Evolutionary conservation across 1,140 invertebrate species (phyloP).

Genomic region (Brachionus angularis): DNA sequence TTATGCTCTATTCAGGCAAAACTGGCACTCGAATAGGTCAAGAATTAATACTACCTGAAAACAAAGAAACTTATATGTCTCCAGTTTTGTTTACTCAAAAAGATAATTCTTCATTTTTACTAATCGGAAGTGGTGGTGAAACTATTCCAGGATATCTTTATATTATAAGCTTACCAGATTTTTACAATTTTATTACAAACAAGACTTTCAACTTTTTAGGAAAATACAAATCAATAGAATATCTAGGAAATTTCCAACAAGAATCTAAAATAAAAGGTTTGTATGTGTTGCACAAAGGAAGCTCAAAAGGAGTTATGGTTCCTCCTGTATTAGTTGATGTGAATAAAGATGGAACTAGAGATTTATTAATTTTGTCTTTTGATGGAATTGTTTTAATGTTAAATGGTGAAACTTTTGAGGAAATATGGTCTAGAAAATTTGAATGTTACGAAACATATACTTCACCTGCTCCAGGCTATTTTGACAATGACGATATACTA

Average conservation of each 20-base stretch:
- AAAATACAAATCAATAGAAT: neutral
- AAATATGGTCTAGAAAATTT: constrained; percentile 47
- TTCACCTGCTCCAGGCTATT: constrained; percentile 53
- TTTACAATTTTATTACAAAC: neutral
- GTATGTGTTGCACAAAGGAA: neutral
- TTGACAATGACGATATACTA: constrained; percentile 51
- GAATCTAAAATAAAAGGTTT: neutral
- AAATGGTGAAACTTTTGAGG: constrained; percentile 49
- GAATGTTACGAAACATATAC: constrained; percentile 46
- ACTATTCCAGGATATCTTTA: constrained; percentile 49
- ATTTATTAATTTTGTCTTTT: constrained; percentile 51
- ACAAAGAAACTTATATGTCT: constrained; percentile 53
- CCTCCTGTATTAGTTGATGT: constrained; percentile 52
- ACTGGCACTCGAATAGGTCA: constrained; percentile 50
- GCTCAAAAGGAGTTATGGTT: constrained; percentile 51
- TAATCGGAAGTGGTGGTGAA: constrained; percentile 54
- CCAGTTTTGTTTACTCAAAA: constrained; percentile 49
- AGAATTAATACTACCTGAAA: constrained; percentile 49
- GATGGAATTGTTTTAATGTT: constrained; percentile 49
- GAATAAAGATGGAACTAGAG: constrained; percentile 48
- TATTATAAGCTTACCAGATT: neutral
- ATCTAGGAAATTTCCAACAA: neutral
- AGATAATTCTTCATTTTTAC: constrained; percentile 47
- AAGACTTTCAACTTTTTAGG: neutral
- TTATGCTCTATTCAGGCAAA: constrained; percentile 52